phyloP scores from a whole-genome alignment of 2,797 vertebrate genomes.

The Hyperoplus lanceolatus region DNA sequence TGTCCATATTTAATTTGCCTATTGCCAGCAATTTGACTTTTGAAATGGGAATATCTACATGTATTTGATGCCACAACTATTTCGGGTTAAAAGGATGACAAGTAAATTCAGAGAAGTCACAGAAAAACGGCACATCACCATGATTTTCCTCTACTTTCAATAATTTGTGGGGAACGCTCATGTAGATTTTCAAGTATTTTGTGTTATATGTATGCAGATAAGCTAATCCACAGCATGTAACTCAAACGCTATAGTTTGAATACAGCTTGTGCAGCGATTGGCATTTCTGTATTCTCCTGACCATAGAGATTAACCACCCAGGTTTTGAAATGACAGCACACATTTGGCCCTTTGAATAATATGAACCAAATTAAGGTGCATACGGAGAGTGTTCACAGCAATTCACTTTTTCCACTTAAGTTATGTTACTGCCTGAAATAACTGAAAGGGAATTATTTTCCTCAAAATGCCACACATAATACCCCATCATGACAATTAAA shows the following conservation, averaged over 20 bases:
- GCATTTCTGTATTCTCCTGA: conserved; percentile 36
- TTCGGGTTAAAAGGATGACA: conserved; percentile 73
- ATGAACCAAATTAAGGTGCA: conserved; percentile 4
- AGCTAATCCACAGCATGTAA: conserved; percentile 46
- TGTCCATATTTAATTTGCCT: conserved; percentile 69
- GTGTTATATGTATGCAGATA: conserved; percentile 75
- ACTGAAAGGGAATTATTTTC: too few species aligned
- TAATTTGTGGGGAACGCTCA: conserved; percentile 66
- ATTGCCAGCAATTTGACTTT: conserved; percentile 80
- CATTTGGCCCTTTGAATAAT: conserved; percentile 57
- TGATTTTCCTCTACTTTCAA: conserved; percentile 79
- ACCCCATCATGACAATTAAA: too few species aligned
- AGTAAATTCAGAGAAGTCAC: conserved; percentile 75
- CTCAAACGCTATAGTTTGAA: conserved; percentile 68
- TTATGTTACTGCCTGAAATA: too few species aligned
- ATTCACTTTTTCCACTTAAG: too few species aligned
- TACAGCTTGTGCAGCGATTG: conserved; percentile 58
- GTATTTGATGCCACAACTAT: conserved; percentile 74
- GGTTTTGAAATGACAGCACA: conserved; percentile 43
- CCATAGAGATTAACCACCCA: conserved; percentile 64
- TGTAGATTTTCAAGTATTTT: conserved; percentile 45
- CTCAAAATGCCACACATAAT: too few species aligned
- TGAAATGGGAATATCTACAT: conserved; percentile 71
- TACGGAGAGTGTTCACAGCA: too few species aligned
- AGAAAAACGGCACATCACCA: conserved; percentile 60